Evolutionary conservation across 2,113 vertebrate genomes (phyloP).

Genomic region (Burhinus bistriatus): DNA sequence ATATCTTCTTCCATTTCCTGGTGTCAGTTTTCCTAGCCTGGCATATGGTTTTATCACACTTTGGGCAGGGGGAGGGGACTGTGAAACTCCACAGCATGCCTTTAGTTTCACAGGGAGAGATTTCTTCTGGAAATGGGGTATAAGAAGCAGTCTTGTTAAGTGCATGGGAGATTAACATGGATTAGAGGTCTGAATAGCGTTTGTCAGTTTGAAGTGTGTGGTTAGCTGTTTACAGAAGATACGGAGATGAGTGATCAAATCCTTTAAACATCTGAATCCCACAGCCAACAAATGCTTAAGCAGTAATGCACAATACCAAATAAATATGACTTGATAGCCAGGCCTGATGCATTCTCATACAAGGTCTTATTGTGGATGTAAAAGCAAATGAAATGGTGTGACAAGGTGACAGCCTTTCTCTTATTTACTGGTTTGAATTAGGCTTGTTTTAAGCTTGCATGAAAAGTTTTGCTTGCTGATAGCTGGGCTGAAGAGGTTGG

Average conservation of each 20-base stretch:
- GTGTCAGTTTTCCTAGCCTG: neutral
- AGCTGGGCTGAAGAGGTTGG: neutral
- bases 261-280: neutral
- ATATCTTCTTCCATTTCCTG: neutral
- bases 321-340: neutral
- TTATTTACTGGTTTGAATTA: neutral
- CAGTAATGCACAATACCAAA: neutral
- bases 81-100: neutral
- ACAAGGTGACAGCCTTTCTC: neutral
- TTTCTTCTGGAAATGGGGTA: neutral
- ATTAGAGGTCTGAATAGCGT: neutral
- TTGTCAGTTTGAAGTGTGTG: neutral
- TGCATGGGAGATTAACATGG: neutral
- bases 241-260: neutral
- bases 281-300: neutral
- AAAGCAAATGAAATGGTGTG: neutral
- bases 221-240: neutral
- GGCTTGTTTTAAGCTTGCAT: neutral
- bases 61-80: neutral
- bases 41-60: neutral
- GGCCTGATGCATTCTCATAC: neutral
- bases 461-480: neutral
- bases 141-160: neutral
- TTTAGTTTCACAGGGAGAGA: neutral
- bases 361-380: neutral